Base-by-base conservation (phyloP, 2,888 invertebrate species). In the Eucriotettix oculatus region DNA sequence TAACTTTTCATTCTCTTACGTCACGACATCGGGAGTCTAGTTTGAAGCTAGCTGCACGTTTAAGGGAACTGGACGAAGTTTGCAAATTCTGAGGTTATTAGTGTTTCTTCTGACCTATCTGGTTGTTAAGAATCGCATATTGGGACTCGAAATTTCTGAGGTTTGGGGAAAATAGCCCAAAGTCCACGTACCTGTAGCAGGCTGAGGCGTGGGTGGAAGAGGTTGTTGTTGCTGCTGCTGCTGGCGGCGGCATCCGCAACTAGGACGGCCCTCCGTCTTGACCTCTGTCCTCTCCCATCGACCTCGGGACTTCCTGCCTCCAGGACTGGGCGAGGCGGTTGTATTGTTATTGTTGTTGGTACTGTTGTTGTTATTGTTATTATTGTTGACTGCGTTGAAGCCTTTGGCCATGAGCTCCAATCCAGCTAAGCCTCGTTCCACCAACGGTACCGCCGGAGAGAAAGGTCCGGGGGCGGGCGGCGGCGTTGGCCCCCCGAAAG, bases 401-500 rank as follows among this genome's bases (percentile, higher is more conserved):
- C 72, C 73, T 67, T 73, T 73, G 60, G 73, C 79, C 67, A 84
- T 76, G 64, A 84, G 74, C 68, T 85, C 85, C 65, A 84, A 74
- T 72, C 84, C 84, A 66, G 84, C 76, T 64, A 84, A 82, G 57
- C 65, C 65, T 29, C 65, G 17, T 12, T 64, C 65, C 52, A 58
- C 62, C 11, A 60, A 57, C 54, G 61, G 56, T 54, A 83, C 82
- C 66, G 82, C 80, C 1, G 83, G 83, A 55, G 83, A 83, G 73
- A 83, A 82, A 40, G 84, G 84, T 60, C 84, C 84, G 59, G 84
- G 83, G 52, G 78, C 77, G 1, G 78, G 79, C 16, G 79, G 78
- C 62, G 84, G 84, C 58, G 84, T 84, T 64, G 84, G 83, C 70
- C 83, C 83, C 54, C 84, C 84, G 71, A 79, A 79, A 64, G 73